phyloP scores from a whole-genome alignment of 2,797 vertebrate genomes.

The Discoglossus pictus region DNA sequence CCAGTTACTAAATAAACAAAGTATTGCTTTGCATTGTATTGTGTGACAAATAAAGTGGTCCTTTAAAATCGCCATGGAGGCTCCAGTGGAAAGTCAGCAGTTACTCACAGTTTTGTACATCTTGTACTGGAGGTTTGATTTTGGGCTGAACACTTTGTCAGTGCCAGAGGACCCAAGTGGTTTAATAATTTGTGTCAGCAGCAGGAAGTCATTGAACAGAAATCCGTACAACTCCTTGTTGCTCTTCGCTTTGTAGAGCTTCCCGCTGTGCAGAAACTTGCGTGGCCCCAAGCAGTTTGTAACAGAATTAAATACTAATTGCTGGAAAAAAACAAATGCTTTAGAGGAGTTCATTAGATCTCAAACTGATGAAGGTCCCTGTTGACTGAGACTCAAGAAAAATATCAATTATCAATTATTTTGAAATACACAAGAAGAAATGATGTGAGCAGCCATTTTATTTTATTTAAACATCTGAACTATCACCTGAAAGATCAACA shows the following conservation, averaged over 20 bases:
- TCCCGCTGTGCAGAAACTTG: constrained; percentile 97
- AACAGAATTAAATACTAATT: constrained; percentile 98
- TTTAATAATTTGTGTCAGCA: constrained; percentile 93
- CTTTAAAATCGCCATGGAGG: not conserved
- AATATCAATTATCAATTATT: too few relatives aligned
- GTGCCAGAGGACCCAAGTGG: constrained; percentile 88
- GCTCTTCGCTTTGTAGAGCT: constrained; percentile 97
- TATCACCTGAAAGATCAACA: too few relatives aligned
- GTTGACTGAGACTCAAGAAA: too few relatives aligned
- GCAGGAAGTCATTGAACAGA: constrained; percentile 98
- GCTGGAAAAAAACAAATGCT: constrained; percentile 69
- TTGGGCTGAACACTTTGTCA: constrained; percentile 95
- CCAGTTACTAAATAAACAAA: too few relatives aligned
- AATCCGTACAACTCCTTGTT: constrained; percentile 97
- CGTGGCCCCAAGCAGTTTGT: constrained; percentile 97
- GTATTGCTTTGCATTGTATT: too few relatives aligned
- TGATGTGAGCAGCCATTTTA: too few relatives aligned
- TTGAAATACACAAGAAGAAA: too few relatives aligned
- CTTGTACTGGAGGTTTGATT: constrained; percentile 96
- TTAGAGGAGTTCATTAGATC: too few relatives aligned
- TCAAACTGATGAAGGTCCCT: too few relatives aligned
- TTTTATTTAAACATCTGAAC: too few relatives aligned
- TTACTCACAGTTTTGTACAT: constrained; percentile 96
- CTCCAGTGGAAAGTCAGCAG: too few relatives aligned
- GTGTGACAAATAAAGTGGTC: too few relatives aligned